Conservation (phyloP, 2,113 vertebrate genomes). For the Gulo gulo region DNA sequence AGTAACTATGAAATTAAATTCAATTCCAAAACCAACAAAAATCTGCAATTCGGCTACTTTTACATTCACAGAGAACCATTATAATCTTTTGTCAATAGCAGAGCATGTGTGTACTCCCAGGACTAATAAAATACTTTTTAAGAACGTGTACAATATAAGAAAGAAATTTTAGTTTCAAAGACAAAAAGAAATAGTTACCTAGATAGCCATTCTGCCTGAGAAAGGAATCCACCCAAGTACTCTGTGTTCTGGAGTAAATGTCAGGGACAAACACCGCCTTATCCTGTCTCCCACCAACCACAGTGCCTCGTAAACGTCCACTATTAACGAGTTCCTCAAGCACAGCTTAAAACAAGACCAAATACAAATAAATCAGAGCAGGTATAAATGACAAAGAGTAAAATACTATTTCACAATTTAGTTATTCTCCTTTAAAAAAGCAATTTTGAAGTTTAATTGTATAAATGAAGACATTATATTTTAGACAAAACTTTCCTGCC, state of each 20-base stretch:
- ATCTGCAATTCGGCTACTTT: neutral
- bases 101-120: neutral
- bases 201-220: slow-evolving; percentile 97
- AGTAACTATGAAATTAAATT: slow-evolving; percentile 34
- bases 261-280: slow-evolving; percentile 96
- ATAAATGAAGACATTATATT: slow-evolving; percentile 2
- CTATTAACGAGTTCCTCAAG: slow-evolving; percentile 92
- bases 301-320: slow-evolving; percentile 92
- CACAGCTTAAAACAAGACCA: slow-evolving; percentile 85
- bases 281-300: slow-evolving; percentile 95
- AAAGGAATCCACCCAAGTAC: slow-evolving; percentile 96
- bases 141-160: neutral
- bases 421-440: neutral
- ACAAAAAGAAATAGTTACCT: slow-evolving; percentile 85
- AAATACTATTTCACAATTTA: neutral
- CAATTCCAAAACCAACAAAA: slow-evolving; percentile 14
- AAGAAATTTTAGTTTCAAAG: neutral
- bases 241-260: slow-evolving; percentile 96
- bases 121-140: neutral
- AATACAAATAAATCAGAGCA: slow-evolving; percentile 46
- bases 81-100: neutral
- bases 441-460: slow-evolving; percentile 8
- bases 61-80: neutral
- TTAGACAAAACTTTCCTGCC: slow-evolving; percentile 14
- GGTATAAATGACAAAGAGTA: neutral